phyloP scores from a whole-genome alignment of 2,797 vertebrate species.

The Leucoraja ocellata region DNA sequence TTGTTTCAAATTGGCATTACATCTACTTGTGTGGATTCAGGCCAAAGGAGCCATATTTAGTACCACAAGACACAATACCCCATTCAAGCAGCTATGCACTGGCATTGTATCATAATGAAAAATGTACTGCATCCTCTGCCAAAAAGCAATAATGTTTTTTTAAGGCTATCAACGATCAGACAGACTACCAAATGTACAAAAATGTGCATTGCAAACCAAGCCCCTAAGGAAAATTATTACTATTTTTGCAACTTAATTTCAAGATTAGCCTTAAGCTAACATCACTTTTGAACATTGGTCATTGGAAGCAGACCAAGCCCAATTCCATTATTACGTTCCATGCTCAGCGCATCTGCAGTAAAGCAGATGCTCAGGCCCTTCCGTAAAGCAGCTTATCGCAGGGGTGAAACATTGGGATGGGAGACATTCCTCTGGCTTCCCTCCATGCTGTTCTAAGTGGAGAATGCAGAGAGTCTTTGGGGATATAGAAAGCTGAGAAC shows the following conservation, averaged over 20 bases:
- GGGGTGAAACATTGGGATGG: background rate
- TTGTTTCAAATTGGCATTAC: slow-evolving; percentile 12
- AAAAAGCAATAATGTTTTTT: slow-evolving; percentile 7
- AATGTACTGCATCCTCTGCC: background rate
- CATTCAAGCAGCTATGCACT: background rate
- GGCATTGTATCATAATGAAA: slow-evolving; percentile 25
- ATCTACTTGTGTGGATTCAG: background rate
- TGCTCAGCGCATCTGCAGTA: background rate
- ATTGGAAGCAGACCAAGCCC: background rate
- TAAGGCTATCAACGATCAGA: background rate
- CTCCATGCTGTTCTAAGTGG: background rate
- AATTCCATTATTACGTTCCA: background rate
- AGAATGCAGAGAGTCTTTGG: too few species aligned
- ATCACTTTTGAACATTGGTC: background rate
- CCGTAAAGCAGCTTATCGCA: background rate
- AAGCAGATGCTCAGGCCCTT: too few species aligned
- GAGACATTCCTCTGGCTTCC: background rate
- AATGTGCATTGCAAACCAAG: background rate
- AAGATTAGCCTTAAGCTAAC: background rate
- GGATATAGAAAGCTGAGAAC: too few species aligned
- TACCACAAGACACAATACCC: background rate
- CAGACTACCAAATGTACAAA: background rate
- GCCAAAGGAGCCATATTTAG: slow-evolving; percentile 15
- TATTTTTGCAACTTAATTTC: background rate
- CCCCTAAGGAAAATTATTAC: background rate